phyloP scores from a whole-genome alignment of 2,113 vertebrate genomes.

The Progne subis region DNA sequence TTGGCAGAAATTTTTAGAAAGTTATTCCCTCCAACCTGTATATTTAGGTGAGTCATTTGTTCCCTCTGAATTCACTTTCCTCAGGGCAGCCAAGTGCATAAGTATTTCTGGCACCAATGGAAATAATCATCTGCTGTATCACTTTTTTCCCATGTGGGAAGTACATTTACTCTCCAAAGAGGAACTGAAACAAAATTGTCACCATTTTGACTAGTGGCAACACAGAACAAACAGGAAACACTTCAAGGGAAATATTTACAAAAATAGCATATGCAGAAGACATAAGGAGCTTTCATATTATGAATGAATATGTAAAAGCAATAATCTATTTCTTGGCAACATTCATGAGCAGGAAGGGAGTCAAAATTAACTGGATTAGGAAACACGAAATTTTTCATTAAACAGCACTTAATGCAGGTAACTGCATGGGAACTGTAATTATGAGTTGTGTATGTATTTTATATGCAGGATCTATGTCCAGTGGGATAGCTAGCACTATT shows the following conservation, averaged over 20 bases:
- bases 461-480: neutral
- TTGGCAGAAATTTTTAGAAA: neutral
- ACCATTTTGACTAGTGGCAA: neutral
- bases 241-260: constrained; percentile 26
- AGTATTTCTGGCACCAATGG: neutral
- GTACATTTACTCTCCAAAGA: neutral
- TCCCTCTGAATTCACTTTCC: neutral
- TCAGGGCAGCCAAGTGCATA: neutral
- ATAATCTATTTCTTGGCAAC: neutral
- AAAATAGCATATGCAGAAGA: neutral
- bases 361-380: neutral
- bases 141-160: neutral
- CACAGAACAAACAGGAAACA: constrained; percentile 14
- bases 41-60: neutral
- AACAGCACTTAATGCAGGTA: neutral
- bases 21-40: neutral
- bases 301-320: neutral
- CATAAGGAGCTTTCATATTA: neutral
- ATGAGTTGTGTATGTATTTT: neutral
- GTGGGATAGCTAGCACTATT: neutral
- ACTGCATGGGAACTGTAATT: neutral
- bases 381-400: neutral
- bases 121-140: constrained; percentile 1
- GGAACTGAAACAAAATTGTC: constrained; percentile 24
- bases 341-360: neutral